These are phyloP conservation scores for Monarcha castaneiventris DNA, from an alignment of 2,113 vertebrate genomes.

Conservation along the genomic window DNA sequence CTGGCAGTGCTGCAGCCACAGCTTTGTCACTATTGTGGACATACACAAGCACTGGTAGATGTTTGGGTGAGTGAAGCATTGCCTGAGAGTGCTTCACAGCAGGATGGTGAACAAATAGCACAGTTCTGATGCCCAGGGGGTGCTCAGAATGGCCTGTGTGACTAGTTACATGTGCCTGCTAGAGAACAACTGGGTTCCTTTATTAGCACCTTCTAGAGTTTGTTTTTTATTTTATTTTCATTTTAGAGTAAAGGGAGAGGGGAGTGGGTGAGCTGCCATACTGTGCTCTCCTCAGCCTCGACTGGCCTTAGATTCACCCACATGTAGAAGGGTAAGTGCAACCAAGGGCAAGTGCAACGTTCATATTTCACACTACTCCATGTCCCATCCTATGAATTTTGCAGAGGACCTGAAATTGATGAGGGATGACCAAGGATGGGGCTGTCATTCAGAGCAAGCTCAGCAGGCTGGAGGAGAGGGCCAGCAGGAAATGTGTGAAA, in stretches of 20 bases:
- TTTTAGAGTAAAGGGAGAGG: not conserved
- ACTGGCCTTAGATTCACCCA: not conserved
- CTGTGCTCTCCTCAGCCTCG: not conserved
- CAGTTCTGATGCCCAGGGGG: not conserved
- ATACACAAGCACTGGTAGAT: not conserved
- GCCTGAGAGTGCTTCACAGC: not conserved
- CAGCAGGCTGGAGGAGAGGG: not conserved
- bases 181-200: not conserved
- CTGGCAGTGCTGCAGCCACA: not conserved
- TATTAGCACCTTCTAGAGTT: not conserved
- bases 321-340: not conserved
- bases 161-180: not conserved
- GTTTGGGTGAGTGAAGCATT: not conserved
- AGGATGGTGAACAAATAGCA: not conserved
- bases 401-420: not conserved
- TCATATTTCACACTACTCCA: not conserved
- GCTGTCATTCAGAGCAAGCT: not conserved
- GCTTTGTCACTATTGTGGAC: not conserved
- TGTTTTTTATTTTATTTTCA: not conserved
- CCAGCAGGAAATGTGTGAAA: not conserved
- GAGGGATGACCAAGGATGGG: not conserved
- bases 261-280: not conserved
- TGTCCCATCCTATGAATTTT: not conserved
- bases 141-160: not conserved
- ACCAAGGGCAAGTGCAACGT: not conserved